phyloP scores from a whole-genome alignment of 2,797 vertebrate genomes.

The Sphaeramia orbicularis region DNA sequence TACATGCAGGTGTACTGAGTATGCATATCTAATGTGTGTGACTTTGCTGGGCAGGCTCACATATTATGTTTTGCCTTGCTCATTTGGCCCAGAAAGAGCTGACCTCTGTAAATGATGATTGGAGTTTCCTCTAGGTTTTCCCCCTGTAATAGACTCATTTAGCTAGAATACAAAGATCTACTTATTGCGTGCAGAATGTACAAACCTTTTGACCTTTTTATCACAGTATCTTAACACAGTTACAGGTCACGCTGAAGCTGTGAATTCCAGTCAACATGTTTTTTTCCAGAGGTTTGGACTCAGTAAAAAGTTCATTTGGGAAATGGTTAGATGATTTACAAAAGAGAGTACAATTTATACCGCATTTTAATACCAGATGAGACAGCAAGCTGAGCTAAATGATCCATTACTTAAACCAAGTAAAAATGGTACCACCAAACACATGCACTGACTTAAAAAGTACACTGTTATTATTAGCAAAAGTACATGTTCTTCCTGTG shows the following conservation, averaged over 20 bases:
- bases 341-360: too few species aligned
- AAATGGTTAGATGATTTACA: too few species aligned
- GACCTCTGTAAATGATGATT: slow-evolving; percentile 56
- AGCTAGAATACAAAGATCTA: slow-evolving; percentile 13
- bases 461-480: too few species aligned
- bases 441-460: too few species aligned
- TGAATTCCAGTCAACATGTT: too few species aligned
- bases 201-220: slow-evolving; percentile 30
- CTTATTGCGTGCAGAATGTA: slow-evolving; percentile 28
- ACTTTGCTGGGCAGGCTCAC: slow-evolving; percentile 17
- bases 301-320: too few species aligned
- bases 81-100: slow-evolving; percentile 53
- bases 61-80: slow-evolving; percentile 40
- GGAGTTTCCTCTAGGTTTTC: slow-evolving; percentile 47
- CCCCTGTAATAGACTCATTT: slow-evolving; percentile 18
- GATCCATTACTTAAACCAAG: too few species aligned
- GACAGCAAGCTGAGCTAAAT: too few species aligned
- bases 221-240: neutral
- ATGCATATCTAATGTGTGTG: slow-evolving; percentile 27
- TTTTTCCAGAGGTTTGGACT: too few species aligned
- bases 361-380: too few species aligned
- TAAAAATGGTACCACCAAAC: too few species aligned
- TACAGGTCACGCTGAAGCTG: neutral
- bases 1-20: slow-evolving; percentile 45
- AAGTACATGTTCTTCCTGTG: too few species aligned